These are phyloP conservation scores for Apteryx mantelli DNA, from an alignment of 2,113 vertebrate genomes.

Conservation along the genomic window DNA sequence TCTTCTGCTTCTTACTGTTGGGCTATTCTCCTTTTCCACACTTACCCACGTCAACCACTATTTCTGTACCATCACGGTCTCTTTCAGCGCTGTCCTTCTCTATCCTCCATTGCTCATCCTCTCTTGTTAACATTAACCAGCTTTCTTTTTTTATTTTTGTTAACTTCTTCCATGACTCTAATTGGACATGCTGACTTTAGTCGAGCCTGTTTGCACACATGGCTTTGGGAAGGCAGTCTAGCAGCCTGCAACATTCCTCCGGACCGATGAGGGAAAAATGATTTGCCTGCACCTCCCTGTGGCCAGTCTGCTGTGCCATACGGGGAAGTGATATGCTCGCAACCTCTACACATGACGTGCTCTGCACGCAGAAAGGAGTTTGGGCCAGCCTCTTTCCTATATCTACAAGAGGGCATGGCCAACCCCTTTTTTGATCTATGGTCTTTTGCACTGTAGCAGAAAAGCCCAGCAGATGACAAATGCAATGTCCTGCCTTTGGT, in stretches of 20 bases:
- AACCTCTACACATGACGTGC: background rate
- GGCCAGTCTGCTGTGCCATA: background rate
- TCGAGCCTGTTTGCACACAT: background rate
- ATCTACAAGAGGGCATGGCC: background rate
- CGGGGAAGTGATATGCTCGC: background rate
- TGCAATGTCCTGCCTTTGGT: background rate
- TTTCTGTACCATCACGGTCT: background rate
- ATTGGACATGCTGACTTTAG: background rate
- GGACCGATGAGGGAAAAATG: background rate
- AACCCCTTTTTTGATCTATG: background rate
- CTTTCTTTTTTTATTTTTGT: background rate
- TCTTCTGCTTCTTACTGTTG: background rate
- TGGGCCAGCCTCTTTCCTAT: background rate
- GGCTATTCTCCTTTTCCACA: accelerated
- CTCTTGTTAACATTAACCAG: background rate
- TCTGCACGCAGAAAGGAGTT: background rate
- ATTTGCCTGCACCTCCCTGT: background rate
- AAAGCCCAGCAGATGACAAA: background rate
- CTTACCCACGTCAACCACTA: background rate
- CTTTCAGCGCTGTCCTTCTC: background rate
- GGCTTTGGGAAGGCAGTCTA: background rate
- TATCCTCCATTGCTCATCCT: background rate
- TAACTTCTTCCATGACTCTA: background rate
- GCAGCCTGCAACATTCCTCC: background rate
- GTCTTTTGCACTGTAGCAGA: background rate